A percentile compares a stretch with the other conserved stretches of the same genome.
Conservation (phyloP, 2,113 vertebrate genomes). For the Zosterops lateralis region DNA sequence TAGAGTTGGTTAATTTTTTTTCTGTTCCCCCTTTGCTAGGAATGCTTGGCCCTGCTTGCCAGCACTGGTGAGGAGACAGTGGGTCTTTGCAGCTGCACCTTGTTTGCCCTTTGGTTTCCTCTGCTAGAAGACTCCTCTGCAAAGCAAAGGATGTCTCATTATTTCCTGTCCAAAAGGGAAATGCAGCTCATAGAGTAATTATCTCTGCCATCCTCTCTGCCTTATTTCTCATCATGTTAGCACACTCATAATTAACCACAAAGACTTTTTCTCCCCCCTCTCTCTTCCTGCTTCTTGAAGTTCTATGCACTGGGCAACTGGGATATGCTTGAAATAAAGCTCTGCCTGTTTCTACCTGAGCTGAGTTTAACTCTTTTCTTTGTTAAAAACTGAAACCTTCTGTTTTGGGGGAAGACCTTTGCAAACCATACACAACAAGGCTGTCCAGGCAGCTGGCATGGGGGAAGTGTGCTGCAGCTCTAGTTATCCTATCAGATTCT, state of each 20-base stretch:
- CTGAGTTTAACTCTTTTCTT: neutral
- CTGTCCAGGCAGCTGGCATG: neutral
- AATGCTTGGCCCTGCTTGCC: neutral
- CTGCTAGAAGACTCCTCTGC: neutral
- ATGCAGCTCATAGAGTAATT: slow-evolving; percentile 5
- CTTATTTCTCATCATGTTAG: slow-evolving; percentile 29
- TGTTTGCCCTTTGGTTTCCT: neutral
- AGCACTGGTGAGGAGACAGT: neutral
- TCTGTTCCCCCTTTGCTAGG: neutral
- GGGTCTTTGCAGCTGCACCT: neutral
- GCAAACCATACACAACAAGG: neutral
- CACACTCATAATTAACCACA: slow-evolving; percentile 17
- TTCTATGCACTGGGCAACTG: neutral
- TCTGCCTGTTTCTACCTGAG: neutral
- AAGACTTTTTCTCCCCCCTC: neutral
- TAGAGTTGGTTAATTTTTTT: neutral
- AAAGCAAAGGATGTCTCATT: slow-evolving; percentile 20
- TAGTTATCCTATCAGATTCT: neutral
- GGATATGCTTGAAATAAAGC: neutral
- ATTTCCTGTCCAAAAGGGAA: slow-evolving; percentile 40
- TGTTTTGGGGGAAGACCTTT: neutral
- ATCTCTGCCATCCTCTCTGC: slow-evolving; percentile 1
- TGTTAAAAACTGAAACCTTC: neutral
- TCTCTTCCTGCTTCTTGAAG: neutral
- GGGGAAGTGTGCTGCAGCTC: neutral